Percentiles rank a stretch among this genome's conserved stretches.
Conservation (phyloP, 2,797 vertebrate genomes). For the Siniperca undulata region DNA sequence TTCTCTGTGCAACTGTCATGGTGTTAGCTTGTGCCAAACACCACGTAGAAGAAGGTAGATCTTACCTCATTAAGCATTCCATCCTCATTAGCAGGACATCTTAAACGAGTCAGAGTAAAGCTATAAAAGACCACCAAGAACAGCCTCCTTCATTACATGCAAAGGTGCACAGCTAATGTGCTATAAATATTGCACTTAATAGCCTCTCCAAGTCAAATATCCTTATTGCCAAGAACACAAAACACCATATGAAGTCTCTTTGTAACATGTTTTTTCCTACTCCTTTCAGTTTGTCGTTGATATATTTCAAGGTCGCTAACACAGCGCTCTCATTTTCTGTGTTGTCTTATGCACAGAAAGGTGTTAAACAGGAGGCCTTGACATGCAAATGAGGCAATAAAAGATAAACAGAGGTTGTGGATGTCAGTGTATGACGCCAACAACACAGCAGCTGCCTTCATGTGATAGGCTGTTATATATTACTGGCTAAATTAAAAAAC, state of each 20-base stretch:
- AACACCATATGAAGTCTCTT: background rate
- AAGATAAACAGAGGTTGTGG: constrained; percentile 42
- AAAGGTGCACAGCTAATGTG: constrained; percentile 31
- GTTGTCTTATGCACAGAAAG: constrained; percentile 32
- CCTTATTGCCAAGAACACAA: constrained; percentile 18
- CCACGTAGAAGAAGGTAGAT: background rate
- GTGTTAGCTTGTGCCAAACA: background rate
- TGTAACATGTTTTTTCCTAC: background rate
- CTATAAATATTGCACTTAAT: constrained; percentile 34
- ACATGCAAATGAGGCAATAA: constrained; percentile 56
- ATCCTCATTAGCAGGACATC: constrained; percentile 32
- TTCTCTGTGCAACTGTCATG: background rate
- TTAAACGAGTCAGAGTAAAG: constrained; percentile 18
- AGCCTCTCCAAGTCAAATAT: constrained; percentile 36
- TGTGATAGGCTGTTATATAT: constrained; percentile 26
- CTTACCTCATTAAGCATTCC: constrained; percentile 28
- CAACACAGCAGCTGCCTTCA: constrained; percentile 39
- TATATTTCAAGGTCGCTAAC: constrained; percentile 42
- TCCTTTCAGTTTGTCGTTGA: constrained; percentile 29
- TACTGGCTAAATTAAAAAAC: constrained; percentile 12
- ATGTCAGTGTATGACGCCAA: constrained; percentile 9
- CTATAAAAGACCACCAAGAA: constrained; percentile 9
- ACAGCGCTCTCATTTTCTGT: constrained; percentile 10
- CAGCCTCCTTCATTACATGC: constrained; percentile 35
- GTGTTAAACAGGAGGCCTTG: constrained; percentile 26